Conservation (phyloP, 1,140 invertebrate species). For the Ganaspis sp. region DNA sequence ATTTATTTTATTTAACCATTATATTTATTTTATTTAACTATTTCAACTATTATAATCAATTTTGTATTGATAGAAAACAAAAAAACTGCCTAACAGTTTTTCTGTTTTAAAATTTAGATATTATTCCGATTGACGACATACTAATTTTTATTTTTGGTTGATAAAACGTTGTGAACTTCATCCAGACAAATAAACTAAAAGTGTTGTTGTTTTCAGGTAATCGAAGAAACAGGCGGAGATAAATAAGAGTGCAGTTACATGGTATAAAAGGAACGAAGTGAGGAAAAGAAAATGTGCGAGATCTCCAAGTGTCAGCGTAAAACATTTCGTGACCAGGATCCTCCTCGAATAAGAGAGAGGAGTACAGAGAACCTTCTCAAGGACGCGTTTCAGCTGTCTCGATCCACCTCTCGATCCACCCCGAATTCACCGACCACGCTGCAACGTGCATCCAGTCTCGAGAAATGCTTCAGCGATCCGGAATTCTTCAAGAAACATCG, state of each 20-base stretch:
- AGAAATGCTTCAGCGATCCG: slow-evolving; percentile 67
- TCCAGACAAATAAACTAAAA: too few species aligned
- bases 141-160: too few species aligned
- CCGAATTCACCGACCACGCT: slow-evolving; percentile 61
- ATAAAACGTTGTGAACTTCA: too few species aligned
- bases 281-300: slow-evolving; percentile 58
- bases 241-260: neutral
- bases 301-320: slow-evolving; percentile 66
- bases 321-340: slow-evolving; percentile 68
- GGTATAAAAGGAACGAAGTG: neutral
- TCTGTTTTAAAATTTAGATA: too few species aligned
- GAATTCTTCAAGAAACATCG: slow-evolving; percentile 63
- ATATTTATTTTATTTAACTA: too few species aligned
- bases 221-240: neutral
- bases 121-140: too few species aligned
- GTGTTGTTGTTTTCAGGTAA: too few species aligned
- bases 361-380: slow-evolving; percentile 55
- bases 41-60: too few species aligned
- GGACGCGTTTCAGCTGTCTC: slow-evolving; percentile 56
- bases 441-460: slow-evolving; percentile 62
- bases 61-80: too few species aligned
- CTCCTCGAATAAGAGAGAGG: slow-evolving; percentile 65
- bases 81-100: too few species aligned
- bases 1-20: too few species aligned
- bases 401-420: slow-evolving; percentile 61